These are phyloP conservation scores for Nematostella vectensis DNA, from an alignment of 92 coral and sea anemone genomes.

Conservation along the genomic window DNA sequence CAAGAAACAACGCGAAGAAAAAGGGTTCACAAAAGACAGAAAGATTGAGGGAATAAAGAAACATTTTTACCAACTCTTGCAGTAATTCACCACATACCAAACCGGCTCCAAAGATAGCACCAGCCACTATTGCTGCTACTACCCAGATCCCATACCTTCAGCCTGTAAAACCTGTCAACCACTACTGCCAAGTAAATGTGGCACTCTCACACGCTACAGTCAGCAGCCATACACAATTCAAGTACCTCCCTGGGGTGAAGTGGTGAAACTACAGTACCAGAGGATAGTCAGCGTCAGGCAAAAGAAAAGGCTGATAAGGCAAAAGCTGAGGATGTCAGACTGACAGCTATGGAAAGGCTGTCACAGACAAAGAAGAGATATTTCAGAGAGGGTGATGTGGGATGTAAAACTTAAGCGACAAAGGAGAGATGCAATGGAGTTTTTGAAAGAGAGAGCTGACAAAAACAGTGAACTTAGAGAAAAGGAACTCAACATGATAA, in stretches of 20 bases:
- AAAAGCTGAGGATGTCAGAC: too few species aligned
- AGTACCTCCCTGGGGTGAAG: conserved; percentile 1
- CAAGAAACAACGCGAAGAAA: conserved; percentile 34
- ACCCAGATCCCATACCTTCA: neutral
- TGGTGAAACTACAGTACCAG: neutral
- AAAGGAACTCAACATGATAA: too few species aligned
- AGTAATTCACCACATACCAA: neutral
- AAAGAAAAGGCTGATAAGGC: too few species aligned
- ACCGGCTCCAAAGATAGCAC: neutral
- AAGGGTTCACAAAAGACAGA: conserved; percentile 24
- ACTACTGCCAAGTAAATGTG: conserved; percentile 2
- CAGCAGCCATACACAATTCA: neutral
- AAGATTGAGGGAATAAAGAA: conserved; percentile 17
- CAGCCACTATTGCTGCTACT: neutral
- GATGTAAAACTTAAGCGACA: too few species aligned
- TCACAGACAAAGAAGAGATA: too few species aligned
- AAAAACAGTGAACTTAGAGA: too few species aligned
- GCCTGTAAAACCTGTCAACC: neutral
- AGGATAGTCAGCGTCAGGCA: too few species aligned
- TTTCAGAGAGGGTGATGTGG: too few species aligned
- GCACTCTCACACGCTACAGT: neutral
- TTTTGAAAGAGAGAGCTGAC: too few species aligned
- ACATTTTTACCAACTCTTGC: conserved; percentile 5
- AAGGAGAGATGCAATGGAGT: too few species aligned
- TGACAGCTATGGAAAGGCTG: too few species aligned